phyloP scores from a whole-genome alignment of 2,888 invertebrate genomes.

The Cephalotes varians region DNA sequence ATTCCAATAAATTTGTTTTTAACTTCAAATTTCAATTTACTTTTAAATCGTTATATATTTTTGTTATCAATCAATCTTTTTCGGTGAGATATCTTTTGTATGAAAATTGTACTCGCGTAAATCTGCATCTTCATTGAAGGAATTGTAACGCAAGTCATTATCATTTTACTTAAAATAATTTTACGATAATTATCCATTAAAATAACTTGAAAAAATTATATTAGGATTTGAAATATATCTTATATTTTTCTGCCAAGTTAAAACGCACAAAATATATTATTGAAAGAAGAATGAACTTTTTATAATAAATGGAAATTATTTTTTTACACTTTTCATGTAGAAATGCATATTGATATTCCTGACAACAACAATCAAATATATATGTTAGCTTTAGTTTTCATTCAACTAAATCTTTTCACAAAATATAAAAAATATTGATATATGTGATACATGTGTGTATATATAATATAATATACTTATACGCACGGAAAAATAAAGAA shows the following conservation, averaged over 20 bases:
- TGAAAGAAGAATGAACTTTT: neutral
- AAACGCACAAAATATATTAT: neutral
- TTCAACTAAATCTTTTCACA: neutral
- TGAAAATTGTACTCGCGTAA: neutral
- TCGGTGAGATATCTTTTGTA: neutral
- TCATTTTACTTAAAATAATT: neutral
- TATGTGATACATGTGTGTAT: neutral
- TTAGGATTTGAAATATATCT: neutral
- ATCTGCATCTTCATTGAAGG: neutral
- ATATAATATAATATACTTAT: neutral
- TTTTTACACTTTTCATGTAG: constrained; percentile 10
- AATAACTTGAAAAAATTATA: neutral
- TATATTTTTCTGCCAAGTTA: neutral
- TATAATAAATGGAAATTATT: constrained; percentile 1
- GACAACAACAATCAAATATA: neutral
- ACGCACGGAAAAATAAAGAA: neutral
- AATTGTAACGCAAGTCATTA: too few relatives aligned
- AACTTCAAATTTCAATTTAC: neutral
- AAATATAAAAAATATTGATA: constrained; percentile 6
- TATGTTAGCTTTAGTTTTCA: neutral
- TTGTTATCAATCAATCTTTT: neutral
- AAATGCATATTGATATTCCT: neutral
- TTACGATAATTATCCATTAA: neutral
- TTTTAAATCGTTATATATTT: neutral
- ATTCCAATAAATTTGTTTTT: neutral